Evolutionary conservation across 2,113 vertebrate genomes (phyloP), one percentile per base, ranked within the genome.

Genomic region (Myanophis thanlyinensis): DNA sequence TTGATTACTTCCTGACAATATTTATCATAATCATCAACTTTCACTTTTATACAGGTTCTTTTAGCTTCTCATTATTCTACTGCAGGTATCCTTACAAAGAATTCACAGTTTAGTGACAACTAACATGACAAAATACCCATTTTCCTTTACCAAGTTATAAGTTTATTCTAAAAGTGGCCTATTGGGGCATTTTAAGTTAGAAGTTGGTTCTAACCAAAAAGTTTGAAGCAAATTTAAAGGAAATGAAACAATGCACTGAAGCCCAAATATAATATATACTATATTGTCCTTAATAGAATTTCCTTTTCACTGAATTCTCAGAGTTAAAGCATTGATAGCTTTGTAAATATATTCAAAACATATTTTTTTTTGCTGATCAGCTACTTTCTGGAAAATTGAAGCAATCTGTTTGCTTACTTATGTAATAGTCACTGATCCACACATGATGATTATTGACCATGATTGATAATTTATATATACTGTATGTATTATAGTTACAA

Each of bases 21-120:
- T 30, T 94, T 97, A 94, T 54, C 96, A 90, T 91, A 95, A 88
- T 93, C 0, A 93, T 94, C 93, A 93, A 22, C 91, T 52, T 85
- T 56, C 73, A 92, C 93, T 93, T 84, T 95, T 56, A 30, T 46
- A 12, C 93, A 93, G 0, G 0, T 90, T 95, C 47, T 96, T 96
- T 73, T 91, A 94, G 90, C 52, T 90, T 95, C 95, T 90, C 96
- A 0, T 94, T 92, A 94, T 20, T 2, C 73, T 91, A 5, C 2
- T 88, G 53, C 85, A 93, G 85, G 90, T 0, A 0, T 49, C 0
- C 12, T 92, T 87, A 59, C 56, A 94, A 52, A 90, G 48, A 93
- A 93, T 89, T 56, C 1, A 0, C 0, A 93, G 93, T 93, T 35
- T 18, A 93, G 48, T n/a, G n/a, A n/a, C n/a, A n/a, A n/a, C 9